These are phyloP conservation scores for Drosophila acutilabella DNA, from an alignment of 2,888 invertebrate species.

Conservation along the genomic window DNA sequence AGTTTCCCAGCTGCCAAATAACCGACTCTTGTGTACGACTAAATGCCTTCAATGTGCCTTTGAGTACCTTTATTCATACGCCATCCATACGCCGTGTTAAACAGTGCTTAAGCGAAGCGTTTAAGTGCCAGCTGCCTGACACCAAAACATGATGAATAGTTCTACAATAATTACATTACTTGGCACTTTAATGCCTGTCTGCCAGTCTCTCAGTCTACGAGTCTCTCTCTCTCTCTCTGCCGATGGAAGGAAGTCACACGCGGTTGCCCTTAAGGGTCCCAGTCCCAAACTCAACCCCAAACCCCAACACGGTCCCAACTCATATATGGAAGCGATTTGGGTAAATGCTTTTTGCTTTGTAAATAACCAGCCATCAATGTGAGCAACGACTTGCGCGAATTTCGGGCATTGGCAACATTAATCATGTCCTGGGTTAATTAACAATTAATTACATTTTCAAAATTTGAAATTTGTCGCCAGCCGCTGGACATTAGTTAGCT, in stretches of 20 bases:
- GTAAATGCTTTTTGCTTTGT: constrained; percentile 9
- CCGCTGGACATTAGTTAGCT: constrained; percentile 10
- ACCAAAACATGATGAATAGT: constrained; percentile 76
- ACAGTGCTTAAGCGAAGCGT: constrained; percentile 50
- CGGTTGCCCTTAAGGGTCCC: constrained; percentile 55
- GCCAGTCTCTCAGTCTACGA: not conserved
- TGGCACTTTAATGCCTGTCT: constrained; percentile 66
- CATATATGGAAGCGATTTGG: not conserved
- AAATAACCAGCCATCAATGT: constrained; percentile 49
- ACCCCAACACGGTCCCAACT: too few relatives aligned
- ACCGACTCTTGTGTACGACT: constrained; percentile 21
- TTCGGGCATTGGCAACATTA: constrained; percentile 51
- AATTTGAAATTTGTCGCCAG: constrained; percentile 70
- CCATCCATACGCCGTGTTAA: constrained; percentile 32
- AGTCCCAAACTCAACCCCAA: not conserved
- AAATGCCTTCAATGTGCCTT: constrained; percentile 33
- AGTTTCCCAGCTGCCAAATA: constrained; percentile 30
- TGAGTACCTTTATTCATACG: constrained; percentile 39
- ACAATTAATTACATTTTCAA: constrained; percentile 75
- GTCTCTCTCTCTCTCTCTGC: not conserved
- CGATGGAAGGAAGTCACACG: constrained; percentile 71
- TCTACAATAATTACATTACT: constrained; percentile 77
- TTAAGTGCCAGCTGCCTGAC: constrained; percentile 61
- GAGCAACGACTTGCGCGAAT: constrained; percentile 32
- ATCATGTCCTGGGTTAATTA: constrained; percentile 76